These are phyloP conservation scores for Drosophila atripex DNA, from an alignment of 2,888 invertebrate species.

Conservation along the genomic window DNA sequence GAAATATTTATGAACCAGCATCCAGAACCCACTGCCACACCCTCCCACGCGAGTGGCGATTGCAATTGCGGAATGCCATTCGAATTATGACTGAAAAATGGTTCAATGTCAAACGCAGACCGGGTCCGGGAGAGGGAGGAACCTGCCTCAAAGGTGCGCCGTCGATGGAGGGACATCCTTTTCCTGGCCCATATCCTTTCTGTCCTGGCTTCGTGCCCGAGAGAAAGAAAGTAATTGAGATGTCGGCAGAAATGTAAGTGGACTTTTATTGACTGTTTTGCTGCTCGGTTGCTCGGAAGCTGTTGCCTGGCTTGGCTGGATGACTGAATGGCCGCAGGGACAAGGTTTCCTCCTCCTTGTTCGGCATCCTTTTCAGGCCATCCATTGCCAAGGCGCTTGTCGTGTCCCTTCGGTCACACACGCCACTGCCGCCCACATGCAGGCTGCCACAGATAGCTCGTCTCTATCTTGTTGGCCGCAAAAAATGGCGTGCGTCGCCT, in stretches of 20 bases:
- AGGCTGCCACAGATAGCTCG: slow-evolving; percentile 4
- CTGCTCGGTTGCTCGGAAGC: slow-evolving; percentile 38
- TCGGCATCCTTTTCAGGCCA: neutral
- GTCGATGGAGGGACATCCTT: neutral
- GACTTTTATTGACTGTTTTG: slow-evolving; percentile 76
- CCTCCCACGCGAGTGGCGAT: slow-evolving; percentile 6
- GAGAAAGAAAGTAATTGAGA: slow-evolving; percentile 68
- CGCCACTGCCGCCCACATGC: too few species aligned
- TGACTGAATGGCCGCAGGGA: slow-evolving; percentile 35
- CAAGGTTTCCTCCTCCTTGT: slow-evolving; percentile 32
- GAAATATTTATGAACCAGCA: slow-evolving; percentile 56
- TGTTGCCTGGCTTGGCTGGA: slow-evolving; percentile 39
- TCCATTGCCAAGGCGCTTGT: slow-evolving; percentile 42
- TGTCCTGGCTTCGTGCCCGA: neutral
- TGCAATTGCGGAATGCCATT: slow-evolving; percentile 50
- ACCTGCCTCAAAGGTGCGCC: too few species aligned
- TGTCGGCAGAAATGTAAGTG: slow-evolving; percentile 75
- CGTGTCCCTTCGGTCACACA: slow-evolving; percentile 42
- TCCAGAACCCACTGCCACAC: neutral
- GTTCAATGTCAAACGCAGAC: slow-evolving; percentile 27
- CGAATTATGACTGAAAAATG: slow-evolving; percentile 53
- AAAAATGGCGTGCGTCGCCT: slow-evolving; percentile 56
- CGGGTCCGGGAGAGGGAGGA: too few species aligned
- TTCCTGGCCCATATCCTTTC: neutral
- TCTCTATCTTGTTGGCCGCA: slow-evolving; percentile 34